Evolutionary conservation across 2,113 vertebrate species (phyloP), one percentile per base, ranked within the genome.

Genomic region (Pongo abelii): DNA sequence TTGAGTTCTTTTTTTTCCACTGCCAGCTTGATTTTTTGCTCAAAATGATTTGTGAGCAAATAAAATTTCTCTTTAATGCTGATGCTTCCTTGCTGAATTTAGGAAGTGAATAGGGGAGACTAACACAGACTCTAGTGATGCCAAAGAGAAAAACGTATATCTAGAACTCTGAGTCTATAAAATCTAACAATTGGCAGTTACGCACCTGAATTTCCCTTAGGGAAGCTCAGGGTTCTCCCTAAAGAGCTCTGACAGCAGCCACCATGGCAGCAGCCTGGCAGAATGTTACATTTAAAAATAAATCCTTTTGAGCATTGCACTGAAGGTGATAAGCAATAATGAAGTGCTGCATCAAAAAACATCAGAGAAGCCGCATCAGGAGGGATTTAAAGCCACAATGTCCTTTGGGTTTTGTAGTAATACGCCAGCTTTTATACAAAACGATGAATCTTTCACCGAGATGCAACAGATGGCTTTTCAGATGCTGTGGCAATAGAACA

Each of bases 231-330:
- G 67, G 9, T 38, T 74, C 88, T 90, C 59, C 74, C 94, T 85
- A 88, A 59, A 96, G 83, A 74, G 23, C n/a, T 93, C 69, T 17
- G 12, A 38, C 5, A 91, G 81, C 83, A 10, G 74, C 38, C 23
- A 38, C 38, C 72, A 43, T 38, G 2, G 27, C 57, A 84, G 77
- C 94, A 97, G 30, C 4, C 79, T 91, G 69, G 79, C 77, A 93
- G 69, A 79, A 86, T 81, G 22, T 77, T 95, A 89, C 67, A 91
- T 96, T 97, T 27, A 72, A 95, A 98, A 97, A 97, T 75, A 97
- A 97, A 57, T 89, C 38, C 57, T 93, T 90, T 84, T 97, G 78
- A 97, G 96, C 3, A 61, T 64, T 64, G 77, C 46, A 38, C 35
- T 93, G 35, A 93, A 67, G 88, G 89, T 94, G 96, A 77, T 61